Evolutionary conservation across 2,888 invertebrate species (phyloP).

Genomic region (Electrophaes corylata): DNA sequence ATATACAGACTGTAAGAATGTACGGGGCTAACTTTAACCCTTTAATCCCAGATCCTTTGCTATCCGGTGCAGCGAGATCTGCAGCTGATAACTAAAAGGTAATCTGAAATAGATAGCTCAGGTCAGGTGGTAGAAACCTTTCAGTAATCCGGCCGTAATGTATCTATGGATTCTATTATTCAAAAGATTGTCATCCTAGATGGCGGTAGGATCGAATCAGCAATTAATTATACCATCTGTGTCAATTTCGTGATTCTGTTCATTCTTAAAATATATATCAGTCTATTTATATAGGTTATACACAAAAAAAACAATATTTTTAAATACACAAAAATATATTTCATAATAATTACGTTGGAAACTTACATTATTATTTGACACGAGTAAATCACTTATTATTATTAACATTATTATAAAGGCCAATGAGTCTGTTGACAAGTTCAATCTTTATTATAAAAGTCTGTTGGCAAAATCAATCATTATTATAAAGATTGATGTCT

Average conservation of each 20-base stretch:
- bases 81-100: conserved; percentile 46
- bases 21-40: conserved; percentile 69
- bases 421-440: conserved; percentile 15
- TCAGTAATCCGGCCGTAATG: no score
- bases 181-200: no score
- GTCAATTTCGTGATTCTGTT: no score
- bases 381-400: conserved; percentile 33
- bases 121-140: no score
- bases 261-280: no score
- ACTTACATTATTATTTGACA: conserved; percentile 37
- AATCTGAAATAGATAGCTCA: no score
- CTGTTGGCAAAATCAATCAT: no score
- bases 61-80: conserved; percentile 36
- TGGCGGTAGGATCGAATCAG: no score
- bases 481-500: no score
- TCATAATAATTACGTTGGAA: conserved; percentile 41
- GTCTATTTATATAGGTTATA: no score
- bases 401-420: conserved; percentile 26
- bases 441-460: not conserved
- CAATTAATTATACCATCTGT: no score
- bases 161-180: no score
- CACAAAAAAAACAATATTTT: not conserved
- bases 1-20: conserved; percentile 55
- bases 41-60: conserved; percentile 44
- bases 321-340: conserved; percentile 51